Conservation (phyloP, 2,888 invertebrate species). For the Nomada hirtipes region DNA sequence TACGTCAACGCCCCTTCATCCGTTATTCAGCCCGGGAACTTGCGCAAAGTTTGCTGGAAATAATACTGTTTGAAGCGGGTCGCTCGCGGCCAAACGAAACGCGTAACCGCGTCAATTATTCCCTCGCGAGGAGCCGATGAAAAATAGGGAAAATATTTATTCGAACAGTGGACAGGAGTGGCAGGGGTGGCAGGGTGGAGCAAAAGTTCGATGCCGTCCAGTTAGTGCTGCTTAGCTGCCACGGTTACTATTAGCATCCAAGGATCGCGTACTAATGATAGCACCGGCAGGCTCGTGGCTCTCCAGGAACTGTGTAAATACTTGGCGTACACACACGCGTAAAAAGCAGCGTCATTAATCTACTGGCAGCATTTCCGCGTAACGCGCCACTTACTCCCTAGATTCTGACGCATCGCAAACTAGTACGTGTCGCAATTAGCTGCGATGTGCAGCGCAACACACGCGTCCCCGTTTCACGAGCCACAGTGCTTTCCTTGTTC, state of each 20-base stretch:
- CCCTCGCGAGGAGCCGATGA: neutral
- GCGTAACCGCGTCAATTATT: constrained; percentile 30
- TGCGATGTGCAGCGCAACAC: constrained; percentile 24
- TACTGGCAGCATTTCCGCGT: constrained; percentile 26
- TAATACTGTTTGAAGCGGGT: constrained; percentile 51
- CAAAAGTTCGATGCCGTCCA: no score
- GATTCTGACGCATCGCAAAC: constrained; percentile 21
- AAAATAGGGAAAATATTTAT: no score
- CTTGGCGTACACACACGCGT: neutral
- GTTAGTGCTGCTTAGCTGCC: neutral
- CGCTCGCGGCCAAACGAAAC: constrained; percentile 22
- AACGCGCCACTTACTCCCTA: constrained; percentile 27
- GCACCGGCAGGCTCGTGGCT: neutral
- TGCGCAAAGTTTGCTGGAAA: constrained; percentile 57
- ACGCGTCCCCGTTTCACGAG: constrained; percentile 24
- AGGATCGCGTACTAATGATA: neutral
- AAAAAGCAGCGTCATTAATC: constrained; percentile 23
- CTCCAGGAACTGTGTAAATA: constrained; percentile 1
- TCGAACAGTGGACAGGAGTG: no score
- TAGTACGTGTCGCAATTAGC: constrained; percentile 35
- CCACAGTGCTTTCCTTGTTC: constrained; percentile 20
- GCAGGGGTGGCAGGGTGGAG: no score
- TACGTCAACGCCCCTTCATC: constrained; percentile 56
- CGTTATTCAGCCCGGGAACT: constrained; percentile 37
- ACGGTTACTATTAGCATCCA: neutral